Conservation (phyloP, 2,888 invertebrate species). For the Panorpa germanica region DNA sequence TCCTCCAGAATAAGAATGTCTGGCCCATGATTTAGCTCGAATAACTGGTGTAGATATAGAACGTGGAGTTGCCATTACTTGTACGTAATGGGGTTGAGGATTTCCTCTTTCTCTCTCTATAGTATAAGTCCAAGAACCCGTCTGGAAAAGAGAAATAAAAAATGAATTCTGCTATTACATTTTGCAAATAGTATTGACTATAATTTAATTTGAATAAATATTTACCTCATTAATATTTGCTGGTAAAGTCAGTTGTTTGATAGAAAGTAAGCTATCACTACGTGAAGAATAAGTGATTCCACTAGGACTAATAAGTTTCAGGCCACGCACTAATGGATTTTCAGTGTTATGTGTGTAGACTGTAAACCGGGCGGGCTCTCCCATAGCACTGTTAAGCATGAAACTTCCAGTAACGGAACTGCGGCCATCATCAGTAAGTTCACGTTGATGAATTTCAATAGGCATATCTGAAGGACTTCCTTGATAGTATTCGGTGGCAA, state of each 20-base stretch:
- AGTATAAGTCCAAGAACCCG: constrained; percentile 37
- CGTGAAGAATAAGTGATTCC: constrained; percentile 25
- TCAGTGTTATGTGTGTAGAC: constrained; percentile 31
- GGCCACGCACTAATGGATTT: constrained; percentile 27
- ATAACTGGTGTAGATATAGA: constrained; percentile 24
- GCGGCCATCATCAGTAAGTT: constrained; percentile 14
- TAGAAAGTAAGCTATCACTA: constrained; percentile 27
- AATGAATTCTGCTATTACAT: neutral
- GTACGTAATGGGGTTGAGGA: constrained; percentile 38
- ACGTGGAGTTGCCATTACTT: constrained; percentile 34
- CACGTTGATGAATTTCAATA: constrained; percentile 21
- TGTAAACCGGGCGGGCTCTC: constrained; percentile 29
- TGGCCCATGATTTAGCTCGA: constrained; percentile 27
- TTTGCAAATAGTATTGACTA: neutral
- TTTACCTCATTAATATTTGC: constrained; percentile 29
- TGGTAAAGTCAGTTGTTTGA: constrained; percentile 29
- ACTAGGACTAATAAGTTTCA: constrained; percentile 29
- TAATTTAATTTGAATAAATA: constrained; percentile 8
- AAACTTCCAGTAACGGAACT: constrained; percentile 31
- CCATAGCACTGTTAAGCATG: constrained; percentile 29
- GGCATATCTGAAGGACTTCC: constrained; percentile 25
- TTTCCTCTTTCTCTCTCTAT: constrained; percentile 34
- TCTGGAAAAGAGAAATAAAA: constrained; percentile 17
- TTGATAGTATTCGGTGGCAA: constrained; percentile 26
- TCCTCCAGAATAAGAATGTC: constrained; percentile 19